A percentile compares a stretch with the other conserved stretches of the same genome.
Evolutionary conservation across 1,140 invertebrate species (phyloP).

Genomic region (Melitaea cinxia): DNA sequence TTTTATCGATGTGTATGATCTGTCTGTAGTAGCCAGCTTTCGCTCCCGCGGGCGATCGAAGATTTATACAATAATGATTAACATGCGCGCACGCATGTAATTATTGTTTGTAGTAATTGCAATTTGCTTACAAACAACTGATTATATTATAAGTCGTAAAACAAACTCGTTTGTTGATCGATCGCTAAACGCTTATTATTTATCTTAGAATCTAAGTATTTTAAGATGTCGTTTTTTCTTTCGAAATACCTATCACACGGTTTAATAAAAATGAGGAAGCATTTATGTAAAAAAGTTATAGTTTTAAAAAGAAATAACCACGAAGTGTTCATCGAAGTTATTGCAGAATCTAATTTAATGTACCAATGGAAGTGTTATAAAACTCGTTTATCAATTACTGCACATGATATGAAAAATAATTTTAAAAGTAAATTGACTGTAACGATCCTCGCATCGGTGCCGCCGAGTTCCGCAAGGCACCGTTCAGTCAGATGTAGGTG

Average conservation of each 20-base stretch:
- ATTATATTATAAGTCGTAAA: slow-evolving; percentile 17
- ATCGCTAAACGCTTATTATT: not conserved
- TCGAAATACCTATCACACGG: too few relatives aligned
- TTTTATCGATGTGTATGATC: slow-evolving; percentile 55
- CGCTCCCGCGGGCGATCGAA: slow-evolving; percentile 55
- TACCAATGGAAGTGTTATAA: not conserved
- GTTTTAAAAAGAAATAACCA: not conserved
- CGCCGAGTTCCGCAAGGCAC: slow-evolving; percentile 16
- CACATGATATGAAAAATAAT: not conserved
- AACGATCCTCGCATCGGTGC: slow-evolving; percentile 3
- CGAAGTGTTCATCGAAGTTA: not conserved
- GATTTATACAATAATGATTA: slow-evolving; percentile 51
- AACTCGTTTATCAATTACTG: not conserved
- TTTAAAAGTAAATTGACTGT: slow-evolving; percentile 11
- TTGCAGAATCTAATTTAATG: not conserved
- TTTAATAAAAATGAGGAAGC: too few relatives aligned
- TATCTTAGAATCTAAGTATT: too few relatives aligned
- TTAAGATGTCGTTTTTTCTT: too few relatives aligned
- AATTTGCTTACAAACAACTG: slow-evolving; percentile 22
- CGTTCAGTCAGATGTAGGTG: slow-evolving; percentile 29
- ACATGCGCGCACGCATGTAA: slow-evolving; percentile 36
- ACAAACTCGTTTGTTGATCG: not conserved
- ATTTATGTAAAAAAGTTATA: not conserved
- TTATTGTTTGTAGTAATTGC: slow-evolving; percentile 29
- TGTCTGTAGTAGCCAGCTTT: slow-evolving; percentile 53